Evolutionary conservation across 2,797 vertebrate genomes (phyloP), one percentile per base, ranked within the genome.

Genomic region (Hemitrygon akajei): DNA sequence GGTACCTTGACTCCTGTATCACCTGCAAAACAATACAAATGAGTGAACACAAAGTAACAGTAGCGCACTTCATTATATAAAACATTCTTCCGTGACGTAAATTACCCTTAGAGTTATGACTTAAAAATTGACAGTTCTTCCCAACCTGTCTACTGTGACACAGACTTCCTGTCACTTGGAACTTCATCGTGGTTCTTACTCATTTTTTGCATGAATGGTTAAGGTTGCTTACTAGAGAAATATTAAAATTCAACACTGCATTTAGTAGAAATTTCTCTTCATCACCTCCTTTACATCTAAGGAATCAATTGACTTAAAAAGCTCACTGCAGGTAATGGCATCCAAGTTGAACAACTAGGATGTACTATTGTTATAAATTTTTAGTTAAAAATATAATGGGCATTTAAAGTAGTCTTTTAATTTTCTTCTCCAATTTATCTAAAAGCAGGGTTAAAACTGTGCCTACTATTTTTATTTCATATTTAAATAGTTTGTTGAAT

Each of bases 1-100:
- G 97, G 96, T 98, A 96, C 87, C 97, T 98, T 96, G 98, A 98
- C 94, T 98, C 97, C n/a, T 97, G 96, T 94, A 99, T 98, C 98
- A 99, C 98, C 99, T 99, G 97, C 94, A 37, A 94, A 96, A 95
- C 47, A 94, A 94, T 94, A 91, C 75, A 94, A 95, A 94, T 81
- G 94, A 95, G 95, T 94, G 94, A 94, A 95, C 0, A 91, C 93
- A 73, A 94, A 94, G 56, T 91, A 6, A 93, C 0, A 94, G 94
- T 58, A 94, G 93, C n/a, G 22, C 25, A 75, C 20, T 92, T 47
- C 37, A 92, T 75, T 56, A 40, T 11, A 14, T 27, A 91, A 0
- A 40, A 20, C 27, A 60, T n/a, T 66, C 1, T 7, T 66, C 60
- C 66, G 30, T 89, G 7, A 16, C 16, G 69, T 10, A 89, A 66